These are phyloP conservation scores for Chrysodeixis includens DNA, from an alignment of 2,888 invertebrate species.

Conservation along the genomic window DNA sequence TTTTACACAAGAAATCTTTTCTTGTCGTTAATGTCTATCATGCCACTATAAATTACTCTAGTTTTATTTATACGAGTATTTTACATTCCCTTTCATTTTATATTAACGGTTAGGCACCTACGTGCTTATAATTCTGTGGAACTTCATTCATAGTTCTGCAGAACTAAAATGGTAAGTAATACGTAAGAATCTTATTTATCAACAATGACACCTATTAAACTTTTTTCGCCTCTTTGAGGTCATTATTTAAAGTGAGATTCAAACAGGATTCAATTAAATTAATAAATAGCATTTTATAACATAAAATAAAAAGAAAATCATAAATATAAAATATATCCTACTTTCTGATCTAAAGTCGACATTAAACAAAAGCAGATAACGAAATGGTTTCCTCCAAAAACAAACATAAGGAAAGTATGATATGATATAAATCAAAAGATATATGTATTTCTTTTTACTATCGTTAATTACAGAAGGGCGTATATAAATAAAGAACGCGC, in stretches of 20 bases:
- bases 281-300: slow-evolving; percentile 19
- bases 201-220: too few relatives aligned
- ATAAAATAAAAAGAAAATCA: slow-evolving; percentile 15
- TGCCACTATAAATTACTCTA: slow-evolving; percentile 31
- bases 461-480: slow-evolving; percentile 87
- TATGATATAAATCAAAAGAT: slow-evolving; percentile 83
- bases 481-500: slow-evolving; percentile 86
- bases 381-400: slow-evolving; percentile 68
- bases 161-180: too few relatives aligned
- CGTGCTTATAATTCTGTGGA: too few relatives aligned
- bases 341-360: slow-evolving; percentile 42
- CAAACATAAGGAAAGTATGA: slow-evolving; percentile 68
- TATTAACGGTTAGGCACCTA: too few relatives aligned
- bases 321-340: slow-evolving; percentile 28
- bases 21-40: slow-evolving; percentile 27
- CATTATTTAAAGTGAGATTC: not conserved
- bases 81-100: too few relatives aligned
- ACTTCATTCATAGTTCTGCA: too few relatives aligned
- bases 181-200: too few relatives aligned
- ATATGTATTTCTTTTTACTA: slow-evolving; percentile 83
- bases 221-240: too few relatives aligned
- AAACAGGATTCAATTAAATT: slow-evolving; percentile 14
- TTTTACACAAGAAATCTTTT: slow-evolving; percentile 27
- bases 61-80: slow-evolving; percentile 17
- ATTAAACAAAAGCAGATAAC: slow-evolving; percentile 61